Base-by-base conservation (phyloP, 2,113 vertebrate genomes). In the Microcebus ravelobensis region DNA sequence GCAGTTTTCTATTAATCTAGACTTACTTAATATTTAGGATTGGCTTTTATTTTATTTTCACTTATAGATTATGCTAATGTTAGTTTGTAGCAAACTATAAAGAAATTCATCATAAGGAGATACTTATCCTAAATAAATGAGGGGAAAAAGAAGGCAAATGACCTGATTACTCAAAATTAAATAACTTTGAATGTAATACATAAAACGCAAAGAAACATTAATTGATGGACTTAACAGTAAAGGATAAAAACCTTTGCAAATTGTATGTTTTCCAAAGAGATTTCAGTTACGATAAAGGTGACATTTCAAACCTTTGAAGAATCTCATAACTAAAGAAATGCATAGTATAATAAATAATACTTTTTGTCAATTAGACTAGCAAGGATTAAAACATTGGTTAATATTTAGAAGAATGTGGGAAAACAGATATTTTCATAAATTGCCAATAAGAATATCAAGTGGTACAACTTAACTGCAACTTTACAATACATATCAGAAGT, bases 341-440 rank as follows among this genome's bases (percentile, higher is more conserved):
- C 34, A 86, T 20, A 81, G 42, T 67, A 42, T 55, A 92, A 91
- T 92, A 80, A 95, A 91, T 89, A 84, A 42, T 45, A 84, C n/a
- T 93, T 84, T 85, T 68, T 34, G 45, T 15, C 34, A 18, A 59
- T 57, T 45, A 85, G 42, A 90, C 23, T 71, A 36, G 45, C 55
- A 73, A 85, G 20, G 87, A 85, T 88, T 80, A 90, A 93, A 84
- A 90, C 36, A 86, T 3, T 59, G 81, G 14, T 68, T 76, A 93
- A 63, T 63, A 50, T 39, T 93, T 65, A 90, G 17, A 23, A 84
- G 8, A 6, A 31, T 48, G 18, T 90, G 11, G 29, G 36, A 45
- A 96, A 96, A 79, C 9, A 92, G 48, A 76, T 45, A 93, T 31
- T 79, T 52, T 73, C 45, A 89, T 79, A 84, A 84, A 79, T 23